Conservation (phyloP, 2,797 vertebrate species). For the Monodelphis domestica region DNA sequence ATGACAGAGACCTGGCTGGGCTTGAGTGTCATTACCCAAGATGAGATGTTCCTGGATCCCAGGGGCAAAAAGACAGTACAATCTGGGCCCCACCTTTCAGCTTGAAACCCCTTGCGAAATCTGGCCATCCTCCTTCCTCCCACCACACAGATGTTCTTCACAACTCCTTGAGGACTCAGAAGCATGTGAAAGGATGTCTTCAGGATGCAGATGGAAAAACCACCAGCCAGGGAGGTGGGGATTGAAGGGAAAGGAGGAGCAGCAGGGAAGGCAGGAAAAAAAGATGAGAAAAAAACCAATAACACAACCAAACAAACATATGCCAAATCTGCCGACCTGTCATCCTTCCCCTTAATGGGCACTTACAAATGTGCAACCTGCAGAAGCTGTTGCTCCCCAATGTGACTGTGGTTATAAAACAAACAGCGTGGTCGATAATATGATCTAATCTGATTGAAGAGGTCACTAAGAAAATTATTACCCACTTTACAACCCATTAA, state of each 20-base stretch:
- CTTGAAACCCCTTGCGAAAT: background rate
- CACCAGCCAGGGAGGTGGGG: conserved; percentile 65
- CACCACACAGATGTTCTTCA: background rate
- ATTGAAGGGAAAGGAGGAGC: conserved; percentile 62
- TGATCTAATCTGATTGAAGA: conserved; percentile 87
- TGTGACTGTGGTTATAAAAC: conserved; percentile 88
- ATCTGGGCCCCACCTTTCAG: background rate
- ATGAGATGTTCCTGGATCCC: background rate
- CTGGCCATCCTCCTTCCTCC: background rate
- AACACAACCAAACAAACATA: background rate
- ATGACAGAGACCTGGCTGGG: background rate
- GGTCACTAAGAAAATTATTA: conserved; percentile 87
- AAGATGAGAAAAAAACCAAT: conserved; percentile 71
- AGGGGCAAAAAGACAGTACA: background rate
- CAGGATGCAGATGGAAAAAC: conserved; percentile 78
- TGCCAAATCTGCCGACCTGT: conserved; percentile 84
- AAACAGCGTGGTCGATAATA: conserved; percentile 87
- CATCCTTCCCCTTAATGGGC: conserved; percentile 84
- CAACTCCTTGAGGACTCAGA: conserved; percentile 40
- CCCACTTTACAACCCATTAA: conserved; percentile 88
- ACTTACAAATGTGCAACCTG: conserved; percentile 84
- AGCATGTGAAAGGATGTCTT: conserved; percentile 63
- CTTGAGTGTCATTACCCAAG: background rate
- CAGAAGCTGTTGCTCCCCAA: conserved; percentile 83
- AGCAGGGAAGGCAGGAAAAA: background rate